phyloP scores from a whole-genome alignment of 2,113 vertebrate genomes.

The Poicephalus meyeri region DNA sequence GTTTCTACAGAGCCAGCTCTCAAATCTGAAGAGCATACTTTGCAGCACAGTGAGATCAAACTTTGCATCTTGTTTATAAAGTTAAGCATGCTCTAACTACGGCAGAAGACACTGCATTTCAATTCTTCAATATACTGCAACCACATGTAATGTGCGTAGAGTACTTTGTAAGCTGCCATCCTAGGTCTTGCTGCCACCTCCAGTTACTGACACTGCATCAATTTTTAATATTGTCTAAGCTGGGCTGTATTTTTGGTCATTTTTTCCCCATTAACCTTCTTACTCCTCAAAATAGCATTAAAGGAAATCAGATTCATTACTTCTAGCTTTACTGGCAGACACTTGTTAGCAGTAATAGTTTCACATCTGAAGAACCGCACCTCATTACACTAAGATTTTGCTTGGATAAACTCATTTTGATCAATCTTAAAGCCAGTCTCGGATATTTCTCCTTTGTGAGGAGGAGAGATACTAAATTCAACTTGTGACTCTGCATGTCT shows the following conservation, averaged over 20 bases:
- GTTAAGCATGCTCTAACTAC: neutral
- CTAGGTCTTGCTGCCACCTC: neutral
- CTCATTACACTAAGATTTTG: neutral
- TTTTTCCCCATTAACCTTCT: neutral
- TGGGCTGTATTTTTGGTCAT: neutral
- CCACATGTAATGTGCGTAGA: rapidly evolving
- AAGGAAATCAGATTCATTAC: neutral
- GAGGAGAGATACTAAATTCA: neutral
- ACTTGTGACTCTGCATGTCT: neutral
- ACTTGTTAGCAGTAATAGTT: neutral
- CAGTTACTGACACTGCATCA: neutral
- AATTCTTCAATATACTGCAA: neutral
- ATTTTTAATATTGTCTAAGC: too few relatives aligned
- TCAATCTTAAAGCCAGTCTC: neutral
- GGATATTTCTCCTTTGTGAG: neutral
- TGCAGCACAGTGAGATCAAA: neutral
- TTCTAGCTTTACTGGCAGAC: neutral
- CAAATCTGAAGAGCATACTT: neutral
- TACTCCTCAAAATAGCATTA: neutral
- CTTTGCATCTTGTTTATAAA: neutral
- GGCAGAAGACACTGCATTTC: neutral
- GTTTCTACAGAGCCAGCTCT: neutral
- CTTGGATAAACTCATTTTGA: neutral
- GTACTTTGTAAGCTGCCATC: neutral
- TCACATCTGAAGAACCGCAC: neutral